Percentiles rank a stretch among this genome's conserved stretches.
Conservation (phyloP, 2,113 vertebrate species). For the Cygnus atratus region DNA sequence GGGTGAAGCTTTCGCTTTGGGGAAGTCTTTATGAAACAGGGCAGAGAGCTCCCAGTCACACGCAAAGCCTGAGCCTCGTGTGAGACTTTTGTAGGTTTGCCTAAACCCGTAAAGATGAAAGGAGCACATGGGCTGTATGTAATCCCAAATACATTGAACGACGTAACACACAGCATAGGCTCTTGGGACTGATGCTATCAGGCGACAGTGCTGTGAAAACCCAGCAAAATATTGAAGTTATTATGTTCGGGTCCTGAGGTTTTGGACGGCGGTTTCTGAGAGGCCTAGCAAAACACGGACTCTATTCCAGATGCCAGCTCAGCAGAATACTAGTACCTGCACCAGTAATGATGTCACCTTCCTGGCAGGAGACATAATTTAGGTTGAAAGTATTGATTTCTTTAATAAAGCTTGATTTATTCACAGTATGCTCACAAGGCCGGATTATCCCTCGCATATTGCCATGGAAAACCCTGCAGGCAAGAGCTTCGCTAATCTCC, state of each 20-base stretch:
- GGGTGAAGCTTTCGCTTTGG: background rate
- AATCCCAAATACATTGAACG: background rate
- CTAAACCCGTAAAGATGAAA: background rate
- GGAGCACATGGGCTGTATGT: background rate
- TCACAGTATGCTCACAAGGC: background rate
- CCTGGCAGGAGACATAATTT: constrained; percentile 21
- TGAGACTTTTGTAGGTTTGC: background rate
- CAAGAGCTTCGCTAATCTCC: background rate
- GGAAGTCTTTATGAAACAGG: background rate
- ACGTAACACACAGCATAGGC: background rate
- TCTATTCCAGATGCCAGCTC: constrained; percentile 17
- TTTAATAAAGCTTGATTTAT: background rate
- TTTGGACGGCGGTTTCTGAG: background rate
- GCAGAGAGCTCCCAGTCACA: background rate
- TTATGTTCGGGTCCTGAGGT: background rate
- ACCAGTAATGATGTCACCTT: constrained; percentile 12
- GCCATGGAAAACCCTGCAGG: background rate
- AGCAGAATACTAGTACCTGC: constrained; percentile 38
- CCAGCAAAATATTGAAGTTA: background rate
- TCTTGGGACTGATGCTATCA: background rate
- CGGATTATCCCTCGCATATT: background rate
- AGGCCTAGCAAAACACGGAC: constrained; percentile 3
- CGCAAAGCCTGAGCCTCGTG: background rate
- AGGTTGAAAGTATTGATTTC: constrained; percentile 31
- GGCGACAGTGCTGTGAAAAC: background rate